These are phyloP conservation scores for Zaprionus nigranus DNA, from an alignment of 1,140 invertebrate genomes.

Conservation along the genomic window DNA sequence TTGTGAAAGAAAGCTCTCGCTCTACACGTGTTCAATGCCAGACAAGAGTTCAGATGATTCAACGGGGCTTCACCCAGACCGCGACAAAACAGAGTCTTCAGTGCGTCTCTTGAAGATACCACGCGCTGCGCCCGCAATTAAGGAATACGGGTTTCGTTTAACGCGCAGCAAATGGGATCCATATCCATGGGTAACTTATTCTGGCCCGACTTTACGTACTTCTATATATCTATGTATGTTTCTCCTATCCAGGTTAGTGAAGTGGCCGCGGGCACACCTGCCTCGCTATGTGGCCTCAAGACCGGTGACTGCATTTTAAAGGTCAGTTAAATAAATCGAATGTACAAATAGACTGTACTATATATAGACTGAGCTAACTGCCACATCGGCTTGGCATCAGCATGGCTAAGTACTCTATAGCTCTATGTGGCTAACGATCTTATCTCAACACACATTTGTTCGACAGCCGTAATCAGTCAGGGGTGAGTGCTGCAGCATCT, in stretches of 20 bases:
- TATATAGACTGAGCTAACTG: slow-evolving; percentile 4
- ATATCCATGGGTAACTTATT: slow-evolving; percentile 87
- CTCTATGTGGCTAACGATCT: slow-evolving; percentile 17
- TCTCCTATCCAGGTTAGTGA: slow-evolving; percentile 79
- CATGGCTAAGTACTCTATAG: neutral
- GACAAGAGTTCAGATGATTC: neutral
- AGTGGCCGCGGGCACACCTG: slow-evolving; percentile 85
- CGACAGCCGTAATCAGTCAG: slow-evolving; percentile 2
- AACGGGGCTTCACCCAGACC: neutral
- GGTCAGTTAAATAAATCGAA: slow-evolving; percentile 59
- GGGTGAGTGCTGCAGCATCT: slow-evolving; percentile 23
- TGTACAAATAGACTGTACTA: neutral
- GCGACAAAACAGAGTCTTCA: slow-evolving; percentile 37
- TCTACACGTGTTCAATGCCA: slow-evolving; percentile 38
- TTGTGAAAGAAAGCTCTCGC: slow-evolving; percentile 11
- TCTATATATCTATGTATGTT: slow-evolving; percentile 58
- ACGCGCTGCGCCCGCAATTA: slow-evolving; percentile 66
- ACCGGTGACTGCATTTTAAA: slow-evolving; percentile 88
- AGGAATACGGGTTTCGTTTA: slow-evolving; percentile 87
- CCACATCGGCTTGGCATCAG: neutral
- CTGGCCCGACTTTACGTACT: no score
- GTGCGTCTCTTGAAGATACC: slow-evolving; percentile 79
- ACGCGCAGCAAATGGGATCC: slow-evolving; percentile 89
- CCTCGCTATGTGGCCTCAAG: slow-evolving; percentile 85
- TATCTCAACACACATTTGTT: slow-evolving; percentile 5